Evolutionary conservation across 1,140 invertebrate species (phyloP).

Genomic region (Oedothorax gibbosus): DNA sequence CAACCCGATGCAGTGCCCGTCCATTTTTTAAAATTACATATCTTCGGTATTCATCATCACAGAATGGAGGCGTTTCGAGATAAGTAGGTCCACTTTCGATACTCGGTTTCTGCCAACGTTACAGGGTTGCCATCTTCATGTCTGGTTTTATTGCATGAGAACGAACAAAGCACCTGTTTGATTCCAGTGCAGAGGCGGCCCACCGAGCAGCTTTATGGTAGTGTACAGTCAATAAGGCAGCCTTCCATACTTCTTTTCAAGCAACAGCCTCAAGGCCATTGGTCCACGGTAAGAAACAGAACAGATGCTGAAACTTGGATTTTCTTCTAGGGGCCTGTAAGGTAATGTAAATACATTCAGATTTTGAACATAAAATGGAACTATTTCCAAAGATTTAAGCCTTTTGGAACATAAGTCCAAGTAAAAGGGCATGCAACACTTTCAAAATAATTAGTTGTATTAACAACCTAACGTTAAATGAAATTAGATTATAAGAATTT

Average conservation of each 20-base stretch:
- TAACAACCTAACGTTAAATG: too few species aligned
- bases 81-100: conserved; percentile 48
- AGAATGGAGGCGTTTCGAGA: conserved; percentile 46
- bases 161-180: conserved; percentile 1
- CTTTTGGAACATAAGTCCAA: too few species aligned
- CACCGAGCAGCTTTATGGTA: conserved; percentile 18
- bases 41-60: conserved; percentile 55
- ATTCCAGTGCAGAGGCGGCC: too few species aligned
- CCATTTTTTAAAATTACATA: conserved; percentile 41
- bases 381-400: too few species aligned
- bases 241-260: conserved; percentile 56
- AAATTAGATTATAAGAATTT: too few species aligned
- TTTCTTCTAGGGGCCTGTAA: conserved; percentile 8
- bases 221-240: conserved; percentile 54
- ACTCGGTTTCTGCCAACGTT: conserved; percentile 9
- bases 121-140: conserved; percentile 3
- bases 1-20: conserved; percentile 48
- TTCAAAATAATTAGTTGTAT: too few species aligned
- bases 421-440: too few species aligned
- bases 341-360: neutral
- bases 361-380: neutral
- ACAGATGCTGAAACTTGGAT: conserved; percentile 39
- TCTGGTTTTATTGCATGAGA: conserved; percentile 37
- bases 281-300: conserved; percentile 56
- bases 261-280: conserved; percentile 58